phyloP scores from a whole-genome alignment of 2,888 invertebrate species.

The Drosophila phalerata region DNA sequence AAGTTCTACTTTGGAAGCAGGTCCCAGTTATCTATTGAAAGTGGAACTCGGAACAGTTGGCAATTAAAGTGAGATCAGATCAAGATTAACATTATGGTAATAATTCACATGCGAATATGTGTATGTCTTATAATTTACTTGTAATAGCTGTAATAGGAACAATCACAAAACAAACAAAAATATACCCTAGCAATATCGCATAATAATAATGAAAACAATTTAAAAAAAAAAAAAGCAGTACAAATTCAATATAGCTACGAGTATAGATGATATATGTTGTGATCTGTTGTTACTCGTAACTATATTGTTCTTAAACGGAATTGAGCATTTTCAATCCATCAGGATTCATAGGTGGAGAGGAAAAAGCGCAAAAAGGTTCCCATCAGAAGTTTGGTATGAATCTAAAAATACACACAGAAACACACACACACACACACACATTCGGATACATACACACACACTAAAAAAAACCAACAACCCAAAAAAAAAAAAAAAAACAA shows the following conservation, averaged over 20 bases:
- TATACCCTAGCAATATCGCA: slow-evolving; percentile 38
- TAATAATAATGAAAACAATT: slow-evolving; percentile 21
- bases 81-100: slow-evolving; percentile 4
- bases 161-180: slow-evolving; percentile 6
- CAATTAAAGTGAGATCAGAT: not conserved
- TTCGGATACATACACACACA: slow-evolving; percentile 31
- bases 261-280: slow-evolving; percentile 4
- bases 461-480: no score
- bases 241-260: slow-evolving; percentile 28
- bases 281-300: not conserved
- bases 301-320: slow-evolving; percentile 47
- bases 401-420: slow-evolving; percentile 16
- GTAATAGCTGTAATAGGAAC: slow-evolving; percentile 21
- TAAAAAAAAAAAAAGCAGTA: slow-evolving; percentile 34
- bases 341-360: slow-evolving; percentile 7
- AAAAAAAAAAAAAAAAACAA: not conserved
- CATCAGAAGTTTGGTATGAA: slow-evolving; percentile 58
- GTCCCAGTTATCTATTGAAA: not conserved
- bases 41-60: not conserved
- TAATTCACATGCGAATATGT: not conserved
- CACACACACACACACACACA: slow-evolving; percentile 14
- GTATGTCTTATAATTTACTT: not conserved
- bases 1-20: not conserved
- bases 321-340: slow-evolving; percentile 39
- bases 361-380: slow-evolving; percentile 6